Conservation (phyloP, 1,140 invertebrate genomes). For the Eubasilissa regina region DNA sequence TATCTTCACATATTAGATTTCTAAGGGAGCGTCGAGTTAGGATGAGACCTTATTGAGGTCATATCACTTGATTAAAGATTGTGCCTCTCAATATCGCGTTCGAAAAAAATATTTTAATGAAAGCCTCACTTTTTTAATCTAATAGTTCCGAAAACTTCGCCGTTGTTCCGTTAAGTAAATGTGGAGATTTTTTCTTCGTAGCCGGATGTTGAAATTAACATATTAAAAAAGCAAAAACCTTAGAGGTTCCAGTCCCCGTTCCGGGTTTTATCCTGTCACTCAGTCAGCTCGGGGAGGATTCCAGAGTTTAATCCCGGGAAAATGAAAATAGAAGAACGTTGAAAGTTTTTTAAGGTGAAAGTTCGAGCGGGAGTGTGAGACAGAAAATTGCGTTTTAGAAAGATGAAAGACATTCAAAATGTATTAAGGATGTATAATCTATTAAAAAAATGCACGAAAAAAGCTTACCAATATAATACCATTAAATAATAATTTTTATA, state of each 20-base stretch:
- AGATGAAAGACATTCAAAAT: no score
- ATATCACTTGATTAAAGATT: no score
- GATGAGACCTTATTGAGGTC: no score
- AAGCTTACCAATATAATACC: no score
- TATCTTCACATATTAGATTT: no score
- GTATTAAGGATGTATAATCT: no score
- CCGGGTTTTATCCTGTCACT: constrained; percentile 1
- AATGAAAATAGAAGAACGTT: not conserved
- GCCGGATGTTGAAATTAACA: constrained; percentile 9
- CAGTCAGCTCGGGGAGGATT: not conserved
- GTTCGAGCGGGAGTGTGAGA: not conserved
- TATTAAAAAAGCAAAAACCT: constrained; percentile 2
- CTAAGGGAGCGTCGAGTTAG: no score
- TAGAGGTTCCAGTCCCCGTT: not conserved
- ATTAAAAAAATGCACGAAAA: no score
- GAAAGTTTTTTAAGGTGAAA: not conserved
- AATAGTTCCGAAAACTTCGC: not conserved
- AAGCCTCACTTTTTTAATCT: constrained; percentile 2
- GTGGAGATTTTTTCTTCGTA: constrained; percentile 19
- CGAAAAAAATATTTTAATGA: constrained; percentile 11
- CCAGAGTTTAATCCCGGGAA: not conserved
- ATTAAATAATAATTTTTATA: no score
- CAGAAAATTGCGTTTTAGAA: no score
- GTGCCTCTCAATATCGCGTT: no score
- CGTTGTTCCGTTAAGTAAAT: not conserved